Conservation (phyloP, 1,140 invertebrate genomes). For the Vanessa tameamea region DNA sequence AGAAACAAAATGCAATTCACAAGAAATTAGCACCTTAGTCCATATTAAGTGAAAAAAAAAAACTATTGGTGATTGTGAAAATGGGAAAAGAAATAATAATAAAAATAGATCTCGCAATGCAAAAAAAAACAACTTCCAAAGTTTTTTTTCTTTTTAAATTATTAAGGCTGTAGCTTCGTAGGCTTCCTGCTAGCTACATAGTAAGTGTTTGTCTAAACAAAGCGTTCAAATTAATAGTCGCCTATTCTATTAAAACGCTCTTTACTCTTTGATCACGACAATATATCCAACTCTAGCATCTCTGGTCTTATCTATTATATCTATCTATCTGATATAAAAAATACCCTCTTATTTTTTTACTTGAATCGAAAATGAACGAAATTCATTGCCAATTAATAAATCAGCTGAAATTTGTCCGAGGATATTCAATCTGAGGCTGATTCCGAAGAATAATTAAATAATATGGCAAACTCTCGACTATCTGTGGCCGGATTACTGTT, state of each 20-base stretch:
- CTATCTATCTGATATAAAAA: no score
- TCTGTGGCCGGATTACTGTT: no score
- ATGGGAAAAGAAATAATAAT: background rate
- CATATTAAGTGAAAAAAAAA: background rate
- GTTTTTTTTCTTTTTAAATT: background rate
- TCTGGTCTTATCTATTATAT: conserved; percentile 4
- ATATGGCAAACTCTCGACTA: no score
- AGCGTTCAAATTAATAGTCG: background rate
- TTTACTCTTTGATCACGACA: background rate
- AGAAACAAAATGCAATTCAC: background rate
- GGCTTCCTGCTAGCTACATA: background rate
- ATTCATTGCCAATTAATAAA: no score
- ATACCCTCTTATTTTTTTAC: no score
- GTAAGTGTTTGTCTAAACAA: background rate
- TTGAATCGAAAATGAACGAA: no score
- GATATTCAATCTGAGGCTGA: no score
- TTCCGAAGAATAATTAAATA: no score
- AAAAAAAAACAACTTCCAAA: background rate
- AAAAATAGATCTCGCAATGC: background rate
- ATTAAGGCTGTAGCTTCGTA: background rate
- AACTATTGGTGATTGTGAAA: background rate
- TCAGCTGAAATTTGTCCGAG: no score
- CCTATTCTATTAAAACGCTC: background rate
- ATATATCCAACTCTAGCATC: background rate
- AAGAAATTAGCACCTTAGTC: background rate